Conservation (phyloP, 2,888 invertebrate genomes). For the Drosophila prostipennis region DNA sequence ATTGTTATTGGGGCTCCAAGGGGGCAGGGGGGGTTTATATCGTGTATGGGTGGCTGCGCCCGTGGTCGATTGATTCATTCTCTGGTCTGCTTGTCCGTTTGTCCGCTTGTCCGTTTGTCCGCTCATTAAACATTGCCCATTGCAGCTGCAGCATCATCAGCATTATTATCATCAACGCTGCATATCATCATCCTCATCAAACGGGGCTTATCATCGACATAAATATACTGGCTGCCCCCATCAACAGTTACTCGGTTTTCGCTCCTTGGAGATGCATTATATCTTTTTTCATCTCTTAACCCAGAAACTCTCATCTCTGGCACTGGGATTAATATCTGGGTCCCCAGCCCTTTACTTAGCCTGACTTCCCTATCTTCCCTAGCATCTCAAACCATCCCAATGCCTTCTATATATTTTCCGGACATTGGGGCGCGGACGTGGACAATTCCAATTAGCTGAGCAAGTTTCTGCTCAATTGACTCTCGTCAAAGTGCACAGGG, state of each 20-base stretch:
- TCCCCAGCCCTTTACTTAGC: constrained; percentile 1
- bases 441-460: constrained; percentile 29
- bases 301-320: neutral
- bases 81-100: neutral
- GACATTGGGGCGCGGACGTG: constrained; percentile 21
- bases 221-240: neutral
- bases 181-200: constrained; percentile 21
- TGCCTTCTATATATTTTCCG: constrained; percentile 4
- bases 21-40: neutral
- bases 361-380: neutral
- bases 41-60: constrained; percentile 2
- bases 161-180: constrained; percentile 25
- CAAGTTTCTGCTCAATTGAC: constrained; percentile 34
- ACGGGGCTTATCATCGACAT: constrained; percentile 14
- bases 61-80: constrained; percentile 37
- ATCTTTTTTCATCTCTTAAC: neutral
- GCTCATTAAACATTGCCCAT: constrained; percentile 44
- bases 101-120: constrained; percentile 7
- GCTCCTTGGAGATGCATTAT: neutral
- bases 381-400: neutral
- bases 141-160: constrained; percentile 31
- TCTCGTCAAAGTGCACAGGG: constrained; percentile 6
- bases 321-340: neutral
- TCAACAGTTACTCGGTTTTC: neutral
- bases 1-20: constrained; percentile 49